phyloP scores from a whole-genome alignment of 2,113 vertebrate species.

The Stegastes partitus region DNA sequence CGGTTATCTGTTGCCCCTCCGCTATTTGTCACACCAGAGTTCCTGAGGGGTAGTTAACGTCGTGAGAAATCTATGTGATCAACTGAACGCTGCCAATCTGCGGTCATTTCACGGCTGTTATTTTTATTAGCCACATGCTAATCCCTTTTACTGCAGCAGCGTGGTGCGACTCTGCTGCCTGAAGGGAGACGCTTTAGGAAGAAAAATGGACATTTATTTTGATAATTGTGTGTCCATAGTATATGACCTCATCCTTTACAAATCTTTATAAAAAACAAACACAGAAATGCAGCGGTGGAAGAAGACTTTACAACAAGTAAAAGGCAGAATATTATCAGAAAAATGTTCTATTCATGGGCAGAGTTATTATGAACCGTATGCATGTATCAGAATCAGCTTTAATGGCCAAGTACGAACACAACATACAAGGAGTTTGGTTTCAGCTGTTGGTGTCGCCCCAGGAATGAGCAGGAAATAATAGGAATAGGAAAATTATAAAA shows the following conservation, averaged over 20 bases:
- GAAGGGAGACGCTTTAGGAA: neutral
- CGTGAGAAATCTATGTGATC: conserved; percentile 40
- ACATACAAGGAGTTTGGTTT: too few relatives aligned
- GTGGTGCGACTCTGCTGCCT: neutral
- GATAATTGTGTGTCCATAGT: neutral
- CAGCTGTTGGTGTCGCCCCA: too few relatives aligned
- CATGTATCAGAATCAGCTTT: too few relatives aligned
- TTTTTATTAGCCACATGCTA: conserved; percentile 19
- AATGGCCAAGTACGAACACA: too few relatives aligned
- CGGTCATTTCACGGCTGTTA: conserved; percentile 29
- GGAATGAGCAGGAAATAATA: too few relatives aligned
- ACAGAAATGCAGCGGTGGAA: too few relatives aligned
- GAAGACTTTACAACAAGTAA: too few relatives aligned
- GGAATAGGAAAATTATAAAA: too few relatives aligned
- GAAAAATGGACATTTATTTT: neutral
- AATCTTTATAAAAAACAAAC: too few relatives aligned
- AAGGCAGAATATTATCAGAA: too few relatives aligned
- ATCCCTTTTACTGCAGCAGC: conserved; percentile 34
- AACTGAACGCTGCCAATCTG: conserved; percentile 16
- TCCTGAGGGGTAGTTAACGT: conserved; percentile 34
- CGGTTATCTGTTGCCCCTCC: conserved; percentile 18
- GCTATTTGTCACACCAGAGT: conserved; percentile 52
- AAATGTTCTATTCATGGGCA: too few relatives aligned
- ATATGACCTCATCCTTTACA: neutral
- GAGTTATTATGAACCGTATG: too few relatives aligned